Evolutionary conservation across 2,888 invertebrate genomes (phyloP), one percentile per base, ranked within the genome.

Genomic region (Caenorhabditis macrosperma): DNA sequence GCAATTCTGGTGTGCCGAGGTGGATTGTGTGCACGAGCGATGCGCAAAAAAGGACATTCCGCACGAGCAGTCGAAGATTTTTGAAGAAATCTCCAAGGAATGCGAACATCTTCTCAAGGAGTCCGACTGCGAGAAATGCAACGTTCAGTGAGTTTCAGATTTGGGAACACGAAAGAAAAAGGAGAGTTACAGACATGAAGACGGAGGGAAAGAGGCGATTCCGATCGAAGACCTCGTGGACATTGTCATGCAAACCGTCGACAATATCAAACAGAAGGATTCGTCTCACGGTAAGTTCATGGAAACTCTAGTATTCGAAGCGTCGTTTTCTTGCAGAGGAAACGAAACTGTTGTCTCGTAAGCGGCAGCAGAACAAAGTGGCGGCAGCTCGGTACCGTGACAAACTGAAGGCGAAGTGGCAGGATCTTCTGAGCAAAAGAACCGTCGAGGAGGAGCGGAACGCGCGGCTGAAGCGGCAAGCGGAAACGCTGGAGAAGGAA

Each of bases 321-420:
- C 30, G n/a, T n/a, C n/a, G n/a, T n/a, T n/a, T n/a, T n/a, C 24
- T 69, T 78, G n/a, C 54, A 72, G 78, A 59, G 33, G 80, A 67
- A 26, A 60, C 66, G 0, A 54, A 67, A 12, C 9, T 76, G 22
- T 46, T 83, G 35, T 69, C 61, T 20, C 64, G 61, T n/a, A 81
- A 81, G 50, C 66, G 81, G 2, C 66, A 81, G 48, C 83, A 83
- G 48, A 83, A 83, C 57, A 83, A 83, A 59, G 67, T 67, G 41
- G 83, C 83, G 2, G 83, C 83, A 1, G 81, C 81, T 6, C 66
- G 79, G 38, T 83, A 83, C 59, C 75, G 83, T 46, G 83, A 83
- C 46, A 80, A 81, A 20, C 78, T 74, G 66, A 83, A 83, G 33
- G 54, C 63, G 5, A 81, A 67, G 44, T 79, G 79, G 79, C 63